Percentiles rank a stretch among this genome's conserved stretches.
Evolutionary conservation across 2,797 vertebrate genomes (phyloP).

Genomic region (Lemur catta): DNA sequence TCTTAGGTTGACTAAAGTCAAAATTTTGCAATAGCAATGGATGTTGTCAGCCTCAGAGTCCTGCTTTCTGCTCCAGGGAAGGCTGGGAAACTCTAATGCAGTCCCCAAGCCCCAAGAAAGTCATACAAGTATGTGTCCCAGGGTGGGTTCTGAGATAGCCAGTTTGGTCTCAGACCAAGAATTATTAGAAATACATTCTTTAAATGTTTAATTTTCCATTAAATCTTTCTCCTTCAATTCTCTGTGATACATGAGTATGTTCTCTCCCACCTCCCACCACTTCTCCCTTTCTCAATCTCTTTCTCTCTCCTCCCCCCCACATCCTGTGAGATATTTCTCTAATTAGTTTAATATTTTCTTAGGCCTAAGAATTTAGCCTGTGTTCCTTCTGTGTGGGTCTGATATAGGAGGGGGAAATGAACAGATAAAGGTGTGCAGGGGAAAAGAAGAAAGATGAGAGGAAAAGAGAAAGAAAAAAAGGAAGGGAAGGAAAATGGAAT

Average conservation of each 20-base stretch:
- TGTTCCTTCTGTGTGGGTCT: not conserved
- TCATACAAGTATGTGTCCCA: not conserved
- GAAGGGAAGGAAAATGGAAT: not conserved
- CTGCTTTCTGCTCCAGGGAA: not conserved
- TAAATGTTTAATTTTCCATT: not conserved
- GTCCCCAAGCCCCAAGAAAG: not conserved
- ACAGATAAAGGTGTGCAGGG: not conserved
- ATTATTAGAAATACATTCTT: not conserved
- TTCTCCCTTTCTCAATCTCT: not conserved
- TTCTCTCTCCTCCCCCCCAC: too few relatives aligned
- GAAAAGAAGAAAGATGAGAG: not conserved
- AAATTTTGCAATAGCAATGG: not conserved
- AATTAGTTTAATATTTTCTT: not conserved
- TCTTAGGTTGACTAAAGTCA: not conserved
- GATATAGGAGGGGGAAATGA: not conserved
- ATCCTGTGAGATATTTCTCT: not conserved
- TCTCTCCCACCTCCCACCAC: not conserved
- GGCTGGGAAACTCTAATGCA: not conserved
- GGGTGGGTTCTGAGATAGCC: not conserved
- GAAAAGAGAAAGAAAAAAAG: not conserved
- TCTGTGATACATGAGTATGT: not conserved
- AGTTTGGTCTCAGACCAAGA: not conserved
- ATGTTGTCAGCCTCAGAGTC: not conserved
- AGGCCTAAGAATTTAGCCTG: not conserved
- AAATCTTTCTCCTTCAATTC: not conserved